A percentile compares a stretch with the other conserved stretches of the same genome.
These are phyloP conservation scores for Chalcosyrphus nemorum DNA, from an alignment of 2,888 invertebrate species.

Conservation along the genomic window DNA sequence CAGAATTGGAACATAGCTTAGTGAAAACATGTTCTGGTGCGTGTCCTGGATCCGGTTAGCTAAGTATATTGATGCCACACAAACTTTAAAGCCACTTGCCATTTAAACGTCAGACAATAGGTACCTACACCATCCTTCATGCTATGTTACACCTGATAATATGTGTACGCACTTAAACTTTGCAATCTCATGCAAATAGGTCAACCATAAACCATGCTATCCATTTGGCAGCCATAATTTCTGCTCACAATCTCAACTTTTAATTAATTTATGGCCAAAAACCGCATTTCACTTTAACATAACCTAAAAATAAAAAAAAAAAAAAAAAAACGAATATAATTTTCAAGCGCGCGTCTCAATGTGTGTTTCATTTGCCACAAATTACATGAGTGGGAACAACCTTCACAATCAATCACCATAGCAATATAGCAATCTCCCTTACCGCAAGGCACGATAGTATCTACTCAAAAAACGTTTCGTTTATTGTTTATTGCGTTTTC, in stretches of 20 bases:
- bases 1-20: no score
- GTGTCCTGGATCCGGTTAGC: no score
- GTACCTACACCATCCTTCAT: no score
- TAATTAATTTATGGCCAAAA: constrained; percentile 6
- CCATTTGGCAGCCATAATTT: not conserved
- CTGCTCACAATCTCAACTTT: not conserved
- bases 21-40: no score
- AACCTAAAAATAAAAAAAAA: constrained; percentile 26
- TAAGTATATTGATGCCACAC: no score
- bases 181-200: not conserved
- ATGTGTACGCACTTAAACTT: not conserved
- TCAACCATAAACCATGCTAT: not conserved
- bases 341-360: not conserved
- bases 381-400: not conserved
- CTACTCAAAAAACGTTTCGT: not conserved
- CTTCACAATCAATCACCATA: constrained; percentile 26
- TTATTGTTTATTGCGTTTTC: constrained; percentile 58
- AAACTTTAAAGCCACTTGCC: not conserved
- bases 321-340: no score
- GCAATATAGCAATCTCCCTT: constrained; percentile 19
- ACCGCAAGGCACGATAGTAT: constrained; percentile 7
- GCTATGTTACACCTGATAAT: not conserved
- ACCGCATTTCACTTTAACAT: not conserved
- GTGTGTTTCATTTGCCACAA: not conserved
- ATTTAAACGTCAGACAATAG: no score